Evolutionary conservation across 2,797 vertebrate genomes (phyloP), one percentile per base, ranked within the genome.

Genomic region (Tarsius wallacei): DNA sequence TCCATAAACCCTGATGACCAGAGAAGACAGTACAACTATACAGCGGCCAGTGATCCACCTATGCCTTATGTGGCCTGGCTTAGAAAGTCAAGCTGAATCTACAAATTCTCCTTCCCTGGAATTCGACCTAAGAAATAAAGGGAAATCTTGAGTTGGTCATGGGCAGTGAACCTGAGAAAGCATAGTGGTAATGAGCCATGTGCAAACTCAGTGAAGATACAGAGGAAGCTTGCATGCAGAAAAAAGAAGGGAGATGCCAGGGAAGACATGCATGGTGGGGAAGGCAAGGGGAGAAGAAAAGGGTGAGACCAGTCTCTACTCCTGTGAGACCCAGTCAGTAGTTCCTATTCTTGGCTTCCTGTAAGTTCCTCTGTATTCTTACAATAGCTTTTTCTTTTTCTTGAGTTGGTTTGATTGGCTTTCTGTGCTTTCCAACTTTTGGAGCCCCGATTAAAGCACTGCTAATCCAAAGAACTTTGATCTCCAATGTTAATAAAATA

Each of bases 71-170:
- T 24, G 36, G 17, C 16, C 47, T 47, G 66, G 64, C 47, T 95
- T 55, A 93, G 64, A 80, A 85, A 85, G 19, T 93, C 51, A 87
- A 57, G 5, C 26, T 28, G n/a, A 82, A 36, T 68, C 61, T 82
- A 89, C 11, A 61, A 49, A 89, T 55, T 74, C n/a, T 64, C 47
- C 31, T 51, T 19, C 55, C 14, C 63, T 85, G 64, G 49, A 78
- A 78, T 83, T 26, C 93, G 63, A 73, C 80, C 73, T 73, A 57
- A 80, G 74, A 84, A 80, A 55, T 78, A 86, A 63, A 85, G 47
- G 36, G 51, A 93, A 88, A 85, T 78, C 71, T 31, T 66, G 22
- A 94, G 36, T 17, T 87, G 70, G 33, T 31, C 59, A 19, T 53
- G 36, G 26, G 33, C 68, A 55, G 31, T 59, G n/a, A 92, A 59